These are phyloP conservation scores for Caenorhabditis imperialis DNA, from an alignment of 2,888 invertebrate species.

Conservation along the genomic window DNA sequence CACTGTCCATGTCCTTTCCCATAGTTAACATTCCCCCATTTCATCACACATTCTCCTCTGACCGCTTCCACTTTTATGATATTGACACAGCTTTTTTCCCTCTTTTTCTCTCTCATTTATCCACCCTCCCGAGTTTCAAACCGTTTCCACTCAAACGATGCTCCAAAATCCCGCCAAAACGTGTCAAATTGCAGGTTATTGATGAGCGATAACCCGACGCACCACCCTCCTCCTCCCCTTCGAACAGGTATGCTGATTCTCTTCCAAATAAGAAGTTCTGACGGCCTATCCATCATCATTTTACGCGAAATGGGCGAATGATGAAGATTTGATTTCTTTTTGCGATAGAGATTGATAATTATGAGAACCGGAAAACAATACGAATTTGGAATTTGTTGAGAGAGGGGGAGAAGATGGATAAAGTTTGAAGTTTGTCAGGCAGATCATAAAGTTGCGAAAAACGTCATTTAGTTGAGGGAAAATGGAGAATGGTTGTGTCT, in stretches of 20 bases:
- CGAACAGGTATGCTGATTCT: conserved; percentile 37
- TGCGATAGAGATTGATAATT: neutral
- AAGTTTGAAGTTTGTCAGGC: too few relatives aligned
- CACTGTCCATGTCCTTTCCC: neutral
- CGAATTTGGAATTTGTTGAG: too few relatives aligned
- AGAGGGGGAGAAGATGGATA: too few relatives aligned
- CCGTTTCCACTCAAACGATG: neutral
- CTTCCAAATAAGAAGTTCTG: neutral
- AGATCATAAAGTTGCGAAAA: too few relatives aligned
- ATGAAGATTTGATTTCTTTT: conserved; percentile 2
- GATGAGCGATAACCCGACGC: conserved; percentile 56
- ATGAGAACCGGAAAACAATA: conserved; percentile 33
- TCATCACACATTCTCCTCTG: neutral
- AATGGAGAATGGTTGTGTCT: too few relatives aligned
- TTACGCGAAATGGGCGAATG: conserved; percentile 12
- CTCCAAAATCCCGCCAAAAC: conserved; percentile 5
- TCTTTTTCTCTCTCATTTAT: neutral
- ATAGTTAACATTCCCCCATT: too few relatives aligned
- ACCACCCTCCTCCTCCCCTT: conserved; percentile 47
- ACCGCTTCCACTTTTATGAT: neutral
- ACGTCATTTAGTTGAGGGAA: too few relatives aligned
- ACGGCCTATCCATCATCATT: neutral
- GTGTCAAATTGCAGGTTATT: conserved; percentile 39
- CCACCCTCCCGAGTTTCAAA: neutral
- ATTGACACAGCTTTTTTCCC: neutral